Evolutionary conservation across 2,113 vertebrate genomes (phyloP).

Genomic region (Tauraco erythrolophus): DNA sequence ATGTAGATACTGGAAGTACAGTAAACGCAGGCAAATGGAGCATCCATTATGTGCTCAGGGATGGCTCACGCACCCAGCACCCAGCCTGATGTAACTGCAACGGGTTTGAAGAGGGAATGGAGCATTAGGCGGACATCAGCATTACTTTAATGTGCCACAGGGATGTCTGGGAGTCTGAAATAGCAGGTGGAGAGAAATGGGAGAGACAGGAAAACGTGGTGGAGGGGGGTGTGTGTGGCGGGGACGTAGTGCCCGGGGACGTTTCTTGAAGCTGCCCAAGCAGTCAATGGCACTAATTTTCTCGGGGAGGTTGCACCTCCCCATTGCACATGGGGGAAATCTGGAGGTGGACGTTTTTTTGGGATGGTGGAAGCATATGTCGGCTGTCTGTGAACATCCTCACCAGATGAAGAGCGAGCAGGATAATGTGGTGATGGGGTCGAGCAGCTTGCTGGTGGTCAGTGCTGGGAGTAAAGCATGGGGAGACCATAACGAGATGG

Average conservation of each 20-base stretch:
- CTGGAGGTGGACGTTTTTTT: not conserved
- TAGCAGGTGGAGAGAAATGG: not conserved
- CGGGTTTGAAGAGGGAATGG: not conserved
- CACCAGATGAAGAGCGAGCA: not conserved
- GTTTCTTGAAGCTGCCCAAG: not conserved
- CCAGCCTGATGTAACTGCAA: not conserved
- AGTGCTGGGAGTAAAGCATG: not conserved
- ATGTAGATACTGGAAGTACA: constrained; percentile 31
- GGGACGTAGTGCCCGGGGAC: not conserved
- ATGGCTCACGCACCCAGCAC: not conserved
- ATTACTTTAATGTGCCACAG: not conserved
- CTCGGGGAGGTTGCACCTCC: not conserved
- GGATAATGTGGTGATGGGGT: not conserved
- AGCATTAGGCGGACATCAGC: not conserved
- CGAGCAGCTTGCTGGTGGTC: not conserved
- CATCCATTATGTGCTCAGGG: not conserved
- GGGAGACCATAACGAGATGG: rapidly evolving
- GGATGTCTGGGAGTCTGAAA: not conserved
- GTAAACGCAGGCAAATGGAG: not conserved
- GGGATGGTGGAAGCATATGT: not conserved
- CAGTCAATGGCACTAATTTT: not conserved
- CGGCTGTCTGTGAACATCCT: not conserved
- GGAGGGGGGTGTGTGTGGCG: rapidly evolving
- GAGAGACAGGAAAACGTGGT: not conserved
- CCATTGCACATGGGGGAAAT: rapidly evolving